Evolutionary conservation across 1,140 invertebrate genomes (phyloP), one percentile per base, ranked within the genome.

Genomic region (Scaptomyza pallida): DNA sequence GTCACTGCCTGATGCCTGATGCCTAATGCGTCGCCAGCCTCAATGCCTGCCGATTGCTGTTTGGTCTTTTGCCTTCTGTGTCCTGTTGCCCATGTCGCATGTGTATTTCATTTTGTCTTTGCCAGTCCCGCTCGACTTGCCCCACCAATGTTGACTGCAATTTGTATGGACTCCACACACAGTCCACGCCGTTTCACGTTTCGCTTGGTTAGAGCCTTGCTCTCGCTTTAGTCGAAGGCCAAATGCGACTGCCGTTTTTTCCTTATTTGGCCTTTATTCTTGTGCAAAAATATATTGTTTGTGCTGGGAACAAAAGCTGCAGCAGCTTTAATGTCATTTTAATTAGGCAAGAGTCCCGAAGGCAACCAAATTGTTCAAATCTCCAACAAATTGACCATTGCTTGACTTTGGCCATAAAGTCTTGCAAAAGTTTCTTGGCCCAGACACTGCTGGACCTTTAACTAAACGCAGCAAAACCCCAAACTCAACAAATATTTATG

Each of bases 21-120:
- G 26, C 26, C 26, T 30, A 30, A 30, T 30, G 26, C 26, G 6
- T 30, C 2, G 23, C 23, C 23, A 5, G 72, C 76, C 72, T 78
- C 73, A 77, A 81, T 81, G 72, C 54, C 59, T 35, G 60, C 64
- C 65, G 61, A 21, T 56, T 69, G 72, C 71, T 26, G 23, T 37
- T 37, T 37, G 33, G 12, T n/a, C n/a, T 37, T 51, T 54, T 23
- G 72, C 51, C 72, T 65, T 59, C 73, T 73, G 71, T 60, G 48
- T 61, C 73, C 56, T 56, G 52, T 72, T 64, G 26, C 48, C 57
- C 4, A 21, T 4, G n/a, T 65, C 76, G 65, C 71, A 82, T 88
- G 82, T 88, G 81, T 88, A 89, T 88, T 88, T 82, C 83, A 82
- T 88, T 88, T 86, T 86, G 82, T 71, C 75, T 77, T 78, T 88